phyloP scores from a whole-genome alignment of 2,888 invertebrate species.

The Tricholauxania praeusta region DNA sequence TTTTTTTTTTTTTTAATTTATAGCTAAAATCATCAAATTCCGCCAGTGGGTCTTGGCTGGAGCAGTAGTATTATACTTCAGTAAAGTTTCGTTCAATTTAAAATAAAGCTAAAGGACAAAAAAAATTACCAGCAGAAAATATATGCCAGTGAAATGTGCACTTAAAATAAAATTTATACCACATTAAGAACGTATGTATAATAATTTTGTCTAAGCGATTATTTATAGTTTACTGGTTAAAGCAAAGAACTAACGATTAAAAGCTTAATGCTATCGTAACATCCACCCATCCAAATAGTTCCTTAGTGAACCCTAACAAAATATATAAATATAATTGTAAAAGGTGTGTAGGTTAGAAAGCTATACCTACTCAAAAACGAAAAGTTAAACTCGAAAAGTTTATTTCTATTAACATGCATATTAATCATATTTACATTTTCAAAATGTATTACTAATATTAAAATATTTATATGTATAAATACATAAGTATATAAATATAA shows the following conservation, averaged over 20 bases:
- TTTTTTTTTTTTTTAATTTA: slow-evolving; percentile 32
- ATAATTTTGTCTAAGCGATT: slow-evolving; percentile 21
- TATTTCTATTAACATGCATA: slow-evolving; percentile 17
- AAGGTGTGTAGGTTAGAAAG: no score
- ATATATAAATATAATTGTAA: slow-evolving; percentile 1
- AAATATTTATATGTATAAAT: not conserved
- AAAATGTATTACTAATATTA: slow-evolving; percentile 9
- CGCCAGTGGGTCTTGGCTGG: slow-evolving; percentile 83
- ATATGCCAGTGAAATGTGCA: not conserved
- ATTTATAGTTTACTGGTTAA: not conserved
- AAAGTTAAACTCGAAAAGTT: not conserved
- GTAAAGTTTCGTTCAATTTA: slow-evolving; percentile 9
- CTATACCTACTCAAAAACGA: slow-evolving; percentile 7
- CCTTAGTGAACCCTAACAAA: slow-evolving; percentile 36
- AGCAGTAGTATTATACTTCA: slow-evolving; percentile 71
- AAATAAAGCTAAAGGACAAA: not conserved
- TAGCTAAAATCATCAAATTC: slow-evolving; percentile 80
- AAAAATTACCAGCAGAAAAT: not conserved
- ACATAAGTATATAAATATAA: not conserved
- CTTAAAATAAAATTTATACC: slow-evolving; percentile 38
- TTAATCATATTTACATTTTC: not conserved
- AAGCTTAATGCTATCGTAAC: slow-evolving; percentile 11
- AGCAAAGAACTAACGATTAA: not conserved
- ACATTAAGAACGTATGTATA: slow-evolving; percentile 31
- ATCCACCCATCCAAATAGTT: slow-evolving; percentile 44